These are phyloP conservation scores for Actias luna DNA, from an alignment of 2,888 invertebrate genomes.

Conservation along the genomic window DNA sequence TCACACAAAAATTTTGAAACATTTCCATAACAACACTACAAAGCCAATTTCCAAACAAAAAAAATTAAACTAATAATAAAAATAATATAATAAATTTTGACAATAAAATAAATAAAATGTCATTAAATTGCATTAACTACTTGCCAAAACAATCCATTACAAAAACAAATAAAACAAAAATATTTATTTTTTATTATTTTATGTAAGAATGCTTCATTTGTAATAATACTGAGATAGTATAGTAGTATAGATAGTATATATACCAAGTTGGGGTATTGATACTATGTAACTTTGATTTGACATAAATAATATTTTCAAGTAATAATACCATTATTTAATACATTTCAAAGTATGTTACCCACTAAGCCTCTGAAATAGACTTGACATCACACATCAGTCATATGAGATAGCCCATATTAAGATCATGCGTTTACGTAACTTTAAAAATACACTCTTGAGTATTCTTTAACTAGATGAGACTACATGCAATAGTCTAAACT, in stretches of 20 bases:
- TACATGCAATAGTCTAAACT: too few relatives aligned
- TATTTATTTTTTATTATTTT: not conserved
- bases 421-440: too few relatives aligned
- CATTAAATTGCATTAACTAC: not conserved
- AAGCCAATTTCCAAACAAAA: slow-evolving; percentile 14
- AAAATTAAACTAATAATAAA: not conserved
- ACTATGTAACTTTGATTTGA: not conserved
- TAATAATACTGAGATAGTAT: not conserved
- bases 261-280: too few relatives aligned
- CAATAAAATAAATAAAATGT: not conserved
- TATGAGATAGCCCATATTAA: too few relatives aligned
- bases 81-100: not conserved
- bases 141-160: not conserved
- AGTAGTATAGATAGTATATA: too few relatives aligned
- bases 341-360: too few relatives aligned
- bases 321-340: too few relatives aligned
- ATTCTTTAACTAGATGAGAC: too few relatives aligned
- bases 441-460: too few relatives aligned
- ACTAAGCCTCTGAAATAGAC: too few relatives aligned
- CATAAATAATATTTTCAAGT: not conserved
- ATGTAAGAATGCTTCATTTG: not conserved
- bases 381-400: too few relatives aligned
- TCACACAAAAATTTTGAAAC: not conserved
- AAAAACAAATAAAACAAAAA: not conserved
- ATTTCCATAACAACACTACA: not conserved